Conservation (phyloP, 1,140 invertebrate species). For the Mamestra configurata region DNA sequence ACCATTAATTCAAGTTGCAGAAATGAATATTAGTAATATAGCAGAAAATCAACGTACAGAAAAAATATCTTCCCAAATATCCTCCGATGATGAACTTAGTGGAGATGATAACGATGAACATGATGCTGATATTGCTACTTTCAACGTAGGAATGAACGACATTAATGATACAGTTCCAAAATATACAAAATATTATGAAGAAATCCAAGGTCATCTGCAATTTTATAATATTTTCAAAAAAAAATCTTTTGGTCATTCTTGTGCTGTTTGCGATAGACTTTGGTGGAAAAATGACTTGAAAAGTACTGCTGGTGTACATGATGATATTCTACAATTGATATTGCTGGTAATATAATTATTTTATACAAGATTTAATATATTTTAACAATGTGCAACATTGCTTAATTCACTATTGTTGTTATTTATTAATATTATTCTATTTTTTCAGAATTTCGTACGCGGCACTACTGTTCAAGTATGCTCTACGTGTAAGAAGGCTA, state of each 20-base stretch:
- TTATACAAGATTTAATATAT: constrained; percentile 12
- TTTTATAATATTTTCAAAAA: constrained; percentile 51
- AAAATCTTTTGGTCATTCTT: constrained; percentile 57
- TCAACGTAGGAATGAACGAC: too few relatives aligned
- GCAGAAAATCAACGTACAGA: too few relatives aligned
- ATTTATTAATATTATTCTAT: constrained; percentile 44
- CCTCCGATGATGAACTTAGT: too few relatives aligned
- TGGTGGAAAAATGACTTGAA: constrained; percentile 58
- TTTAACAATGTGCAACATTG: too few relatives aligned
- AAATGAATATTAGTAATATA: too few relatives aligned
- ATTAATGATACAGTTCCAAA: too few relatives aligned
- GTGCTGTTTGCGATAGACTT: constrained; percentile 55
- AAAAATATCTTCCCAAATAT: too few relatives aligned
- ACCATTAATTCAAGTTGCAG: too few relatives aligned
- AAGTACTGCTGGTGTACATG: constrained; percentile 45
- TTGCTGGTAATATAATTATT: neutral
- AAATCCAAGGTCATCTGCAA: constrained; percentile 39
- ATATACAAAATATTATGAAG: too few relatives aligned
- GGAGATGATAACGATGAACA: too few relatives aligned
- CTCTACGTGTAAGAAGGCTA: constrained; percentile 53
- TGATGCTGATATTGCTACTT: too few relatives aligned
- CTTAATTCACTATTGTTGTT: constrained; percentile 28
- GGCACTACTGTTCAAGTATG: constrained; percentile 53
- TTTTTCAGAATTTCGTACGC: constrained; percentile 46
- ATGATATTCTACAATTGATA: constrained; percentile 54